Evolutionary conservation across 2,113 vertebrate species (phyloP).

Genomic region (Corythaeola cristata): DNA sequence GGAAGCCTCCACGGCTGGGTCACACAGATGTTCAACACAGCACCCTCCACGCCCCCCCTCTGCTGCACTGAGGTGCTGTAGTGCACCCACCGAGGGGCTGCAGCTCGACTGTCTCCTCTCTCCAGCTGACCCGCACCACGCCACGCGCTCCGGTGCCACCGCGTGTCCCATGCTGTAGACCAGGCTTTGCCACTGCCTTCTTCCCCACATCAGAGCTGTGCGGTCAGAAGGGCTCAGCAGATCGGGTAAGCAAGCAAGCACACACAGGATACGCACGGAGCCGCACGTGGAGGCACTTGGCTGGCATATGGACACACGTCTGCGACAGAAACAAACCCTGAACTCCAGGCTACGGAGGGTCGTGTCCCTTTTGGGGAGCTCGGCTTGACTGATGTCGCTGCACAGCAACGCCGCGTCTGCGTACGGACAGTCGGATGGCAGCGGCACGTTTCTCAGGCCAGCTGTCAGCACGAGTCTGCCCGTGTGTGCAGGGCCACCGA

Average conservation of each 20-base stretch:
- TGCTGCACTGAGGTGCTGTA: no score
- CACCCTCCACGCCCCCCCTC: neutral
- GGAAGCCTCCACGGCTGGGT: neutral
- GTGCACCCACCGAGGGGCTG: neutral
- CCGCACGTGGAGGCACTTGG: neutral
- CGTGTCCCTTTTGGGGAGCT: neutral
- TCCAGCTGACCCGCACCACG: fast-evolving
- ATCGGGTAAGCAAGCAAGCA: neutral
- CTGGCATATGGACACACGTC: neutral
- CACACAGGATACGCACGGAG: fast-evolving
- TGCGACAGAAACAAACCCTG: neutral
- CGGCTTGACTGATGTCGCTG: neutral
- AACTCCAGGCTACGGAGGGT: neutral
- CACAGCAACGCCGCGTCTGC: fast-evolving
- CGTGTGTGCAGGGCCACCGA: neutral
- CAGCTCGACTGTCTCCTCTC: fast-evolving
- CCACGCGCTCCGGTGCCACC: fast-evolving
- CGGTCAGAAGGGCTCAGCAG: neutral
- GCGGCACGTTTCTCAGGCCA: neutral
- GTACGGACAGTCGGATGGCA: neutral
- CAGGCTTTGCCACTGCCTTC: fast-evolving
- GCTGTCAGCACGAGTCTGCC: neutral
- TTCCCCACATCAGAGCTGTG: fast-evolving
- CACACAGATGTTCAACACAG: fast-evolving
- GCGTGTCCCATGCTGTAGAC: fast-evolving